Conservation (phyloP, 2,888 invertebrate species). For the Hoplodrina blanda region DNA sequence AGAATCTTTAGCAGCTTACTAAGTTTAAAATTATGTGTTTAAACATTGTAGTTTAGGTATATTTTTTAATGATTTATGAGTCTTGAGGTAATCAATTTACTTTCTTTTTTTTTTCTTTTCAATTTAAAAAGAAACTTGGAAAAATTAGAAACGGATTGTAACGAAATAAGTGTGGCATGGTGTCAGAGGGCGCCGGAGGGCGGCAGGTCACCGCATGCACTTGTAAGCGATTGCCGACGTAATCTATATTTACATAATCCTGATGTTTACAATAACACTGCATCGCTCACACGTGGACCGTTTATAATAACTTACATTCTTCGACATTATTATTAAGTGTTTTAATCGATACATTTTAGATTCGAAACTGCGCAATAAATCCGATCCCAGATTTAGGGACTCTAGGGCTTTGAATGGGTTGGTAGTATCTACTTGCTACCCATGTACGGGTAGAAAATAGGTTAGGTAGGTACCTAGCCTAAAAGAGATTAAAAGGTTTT, state of each 20-base stretch:
- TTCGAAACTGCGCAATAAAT: not conserved
- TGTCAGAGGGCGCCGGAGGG: conserved; percentile 1
- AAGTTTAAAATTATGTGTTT: no score
- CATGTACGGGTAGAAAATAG: no score
- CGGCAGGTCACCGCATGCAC: conserved; percentile 23
- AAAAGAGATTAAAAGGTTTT: no score
- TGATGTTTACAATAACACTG: conserved; percentile 34
- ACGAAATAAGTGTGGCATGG: not conserved
- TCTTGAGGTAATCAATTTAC: no score
- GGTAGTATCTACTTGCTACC: no score
- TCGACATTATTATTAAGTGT: not conserved
- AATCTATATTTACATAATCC: conserved; percentile 47
- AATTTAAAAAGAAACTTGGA: not conserved
- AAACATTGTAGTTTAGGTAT: no score
- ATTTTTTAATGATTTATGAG: no score
- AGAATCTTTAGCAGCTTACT: no score
- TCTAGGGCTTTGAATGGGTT: no score
- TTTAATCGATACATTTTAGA: not conserved
- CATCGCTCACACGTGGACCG: conserved; percentile 31
- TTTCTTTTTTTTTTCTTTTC: no score
- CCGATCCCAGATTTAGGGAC: not conserved
- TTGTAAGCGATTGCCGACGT: conserved; percentile 1
- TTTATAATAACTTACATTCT: not conserved
- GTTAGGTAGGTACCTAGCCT: no score
- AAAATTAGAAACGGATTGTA: not conserved